Evolutionary conservation across 2,888 invertebrate genomes (phyloP).

Genomic region (Ophion ventricosus): DNA sequence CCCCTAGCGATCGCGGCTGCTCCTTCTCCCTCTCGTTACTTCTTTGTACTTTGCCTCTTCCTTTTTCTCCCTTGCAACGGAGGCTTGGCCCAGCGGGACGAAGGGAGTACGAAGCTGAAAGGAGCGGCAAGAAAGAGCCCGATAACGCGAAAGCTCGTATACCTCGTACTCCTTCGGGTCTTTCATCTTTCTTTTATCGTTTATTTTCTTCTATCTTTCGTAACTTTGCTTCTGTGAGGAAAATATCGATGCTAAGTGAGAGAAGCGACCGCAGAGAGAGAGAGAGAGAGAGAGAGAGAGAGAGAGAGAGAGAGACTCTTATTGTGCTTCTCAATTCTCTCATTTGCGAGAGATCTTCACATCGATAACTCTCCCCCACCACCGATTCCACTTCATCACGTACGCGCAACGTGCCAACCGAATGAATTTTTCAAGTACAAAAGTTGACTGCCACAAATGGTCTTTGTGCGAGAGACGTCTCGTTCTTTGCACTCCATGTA

Average conservation of each 20-base stretch:
- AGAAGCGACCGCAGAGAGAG: neutral
- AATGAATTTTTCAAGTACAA: neutral
- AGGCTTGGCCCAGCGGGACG: slow-evolving; percentile 35
- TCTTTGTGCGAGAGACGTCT: neutral
- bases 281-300: slow-evolving; percentile 19
- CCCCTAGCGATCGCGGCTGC: slow-evolving; percentile 66
- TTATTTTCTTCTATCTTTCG: slow-evolving; percentile 39
- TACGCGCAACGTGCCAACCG: neutral
- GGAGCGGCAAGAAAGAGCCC: slow-evolving; percentile 40
- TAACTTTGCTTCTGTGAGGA: slow-evolving; percentile 34
- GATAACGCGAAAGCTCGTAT: slow-evolving; percentile 67
- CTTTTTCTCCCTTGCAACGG: slow-evolving; percentile 42
- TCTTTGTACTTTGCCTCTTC: slow-evolving; percentile 38
- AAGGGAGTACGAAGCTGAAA: slow-evolving; percentile 58
- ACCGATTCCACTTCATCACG: neutral
- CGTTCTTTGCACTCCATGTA: neutral
- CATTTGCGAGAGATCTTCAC: slow-evolving; percentile 31
- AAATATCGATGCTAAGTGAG: slow-evolving; percentile 1
- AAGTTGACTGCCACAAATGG: slow-evolving; percentile 10
- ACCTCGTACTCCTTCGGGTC: slow-evolving; percentile 56
- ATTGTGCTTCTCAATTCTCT: slow-evolving; percentile 63
- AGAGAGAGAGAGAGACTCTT: slow-evolving; percentile 14
- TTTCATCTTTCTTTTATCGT: slow-evolving; percentile 55
- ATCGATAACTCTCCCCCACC: slow-evolving; percentile 8
- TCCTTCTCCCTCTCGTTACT: slow-evolving; percentile 47